Conservation (phyloP, 2,113 vertebrate genomes). For the Sapayoa aenigma region DNA sequence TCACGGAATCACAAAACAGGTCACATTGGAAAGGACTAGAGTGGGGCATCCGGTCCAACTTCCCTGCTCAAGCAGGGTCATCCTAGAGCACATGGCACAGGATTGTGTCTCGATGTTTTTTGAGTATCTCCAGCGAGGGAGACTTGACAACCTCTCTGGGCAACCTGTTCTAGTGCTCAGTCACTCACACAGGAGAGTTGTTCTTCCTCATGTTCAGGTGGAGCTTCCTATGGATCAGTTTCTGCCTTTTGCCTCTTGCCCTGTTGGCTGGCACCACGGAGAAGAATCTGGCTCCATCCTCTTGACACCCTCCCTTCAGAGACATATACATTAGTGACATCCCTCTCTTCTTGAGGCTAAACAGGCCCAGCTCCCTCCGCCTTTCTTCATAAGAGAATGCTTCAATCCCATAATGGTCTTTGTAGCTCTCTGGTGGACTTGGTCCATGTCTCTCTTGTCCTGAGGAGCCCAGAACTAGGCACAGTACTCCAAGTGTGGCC, state of each 20-base stretch:
- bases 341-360: not conserved
- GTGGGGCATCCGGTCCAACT: not conserved
- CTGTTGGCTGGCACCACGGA: not conserved
- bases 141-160: not conserved
- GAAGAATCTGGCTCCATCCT: too few species aligned
- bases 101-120: not conserved
- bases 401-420: not conserved
- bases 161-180: not conserved
- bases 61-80: not conserved
- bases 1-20: not conserved
- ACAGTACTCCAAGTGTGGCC: not conserved
- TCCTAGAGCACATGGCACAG: not conserved
- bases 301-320: not conserved
- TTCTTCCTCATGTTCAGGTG: not conserved
- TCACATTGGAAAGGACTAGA: not conserved
- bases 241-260: not conserved
- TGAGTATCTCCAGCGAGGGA: not conserved
- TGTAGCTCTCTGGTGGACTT: fast-evolving
- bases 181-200: not conserved
- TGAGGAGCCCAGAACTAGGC: not conserved
- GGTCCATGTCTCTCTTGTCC: fast-evolving
- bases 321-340: too few species aligned
- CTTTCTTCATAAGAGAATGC: not conserved
- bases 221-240: not conserved
- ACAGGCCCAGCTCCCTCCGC: not conserved